Percentiles rank a stretch among this genome's conserved stretches.
These are phyloP conservation scores for Aldabrachelys gigantea DNA, from an alignment of 2,113 vertebrate species.

Conservation along the genomic window DNA sequence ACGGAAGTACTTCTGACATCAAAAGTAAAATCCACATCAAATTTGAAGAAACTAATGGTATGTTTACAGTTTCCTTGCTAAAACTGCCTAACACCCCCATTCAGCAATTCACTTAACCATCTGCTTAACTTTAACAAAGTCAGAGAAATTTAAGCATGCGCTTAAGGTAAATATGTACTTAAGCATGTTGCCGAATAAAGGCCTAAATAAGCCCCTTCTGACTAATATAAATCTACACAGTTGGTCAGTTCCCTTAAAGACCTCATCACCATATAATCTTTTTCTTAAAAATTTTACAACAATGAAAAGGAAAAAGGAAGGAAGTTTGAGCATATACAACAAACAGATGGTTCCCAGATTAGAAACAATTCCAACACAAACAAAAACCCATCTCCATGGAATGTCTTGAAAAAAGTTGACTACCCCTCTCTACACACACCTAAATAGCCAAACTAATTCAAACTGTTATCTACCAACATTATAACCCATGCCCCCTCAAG, in stretches of 20 bases:
- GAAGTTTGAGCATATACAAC: neutral
- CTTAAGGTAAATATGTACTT: neutral
- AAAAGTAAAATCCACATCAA: neutral
- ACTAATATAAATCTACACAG: neutral
- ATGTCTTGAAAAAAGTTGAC: neutral
- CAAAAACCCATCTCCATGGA: neutral
- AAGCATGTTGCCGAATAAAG: neutral
- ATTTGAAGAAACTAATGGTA: neutral
- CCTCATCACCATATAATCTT: neutral
- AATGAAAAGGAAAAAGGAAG: neutral
- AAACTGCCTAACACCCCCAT: neutral
- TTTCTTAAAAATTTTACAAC: neutral
- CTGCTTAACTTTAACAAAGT: neutral
- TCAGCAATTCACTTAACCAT: neutral
- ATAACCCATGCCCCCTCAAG: neutral
- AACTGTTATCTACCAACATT: neutral
- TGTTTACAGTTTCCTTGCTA: neutral
- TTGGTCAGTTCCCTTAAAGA: neutral
- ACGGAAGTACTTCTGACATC: neutral
- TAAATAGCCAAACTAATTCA: neutral
- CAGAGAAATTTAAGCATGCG: neutral
- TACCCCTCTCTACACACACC: neutral
- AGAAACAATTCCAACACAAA: conserved; percentile 11
- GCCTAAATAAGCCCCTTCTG: neutral
- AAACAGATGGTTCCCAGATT: neutral